A percentile compares a stretch with the other conserved stretches of the same genome.
Evolutionary conservation across 1,140 invertebrate species (phyloP).

Genomic region (Macrosteles quadrilineatus): DNA sequence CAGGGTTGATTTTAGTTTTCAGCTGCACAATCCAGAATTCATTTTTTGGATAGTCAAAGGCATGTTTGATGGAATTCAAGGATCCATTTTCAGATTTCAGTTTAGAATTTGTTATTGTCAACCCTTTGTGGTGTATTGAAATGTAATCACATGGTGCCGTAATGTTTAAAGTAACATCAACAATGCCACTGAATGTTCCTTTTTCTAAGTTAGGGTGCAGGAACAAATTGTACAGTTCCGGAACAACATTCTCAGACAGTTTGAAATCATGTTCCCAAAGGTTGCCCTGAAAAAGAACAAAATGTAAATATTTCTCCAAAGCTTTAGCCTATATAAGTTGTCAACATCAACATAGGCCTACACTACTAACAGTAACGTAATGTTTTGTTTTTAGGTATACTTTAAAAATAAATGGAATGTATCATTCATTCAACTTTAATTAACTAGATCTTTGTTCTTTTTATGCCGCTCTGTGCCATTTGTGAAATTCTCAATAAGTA

Average conservation of each 20-base stretch:
- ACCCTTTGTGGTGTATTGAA: conserved; percentile 67
- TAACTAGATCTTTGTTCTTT: no score
- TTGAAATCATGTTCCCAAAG: conserved; percentile 53
- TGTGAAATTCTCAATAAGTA: no score
- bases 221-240: conserved; percentile 72
- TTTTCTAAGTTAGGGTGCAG: conserved; percentile 70
- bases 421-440: no score
- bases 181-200: conserved; percentile 69
- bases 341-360: neutral
- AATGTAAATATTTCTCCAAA: no score
- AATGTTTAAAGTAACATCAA: conserved; percentile 69
- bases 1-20: conserved; percentile 54
- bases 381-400: no score
- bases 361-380: neutral
- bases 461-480: no score
- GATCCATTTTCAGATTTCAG: conserved; percentile 43
- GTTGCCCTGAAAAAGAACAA: conserved; percentile 27
- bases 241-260: conserved; percentile 66
- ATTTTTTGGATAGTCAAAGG: conserved; percentile 57
- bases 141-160: conserved; percentile 60
- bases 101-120: conserved; percentile 53
- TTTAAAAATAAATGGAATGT: no score
- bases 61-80: conserved; percentile 46
- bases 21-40: conserved; percentile 68
- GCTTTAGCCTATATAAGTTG: no score